Base-by-base conservation (phyloP, 2,888 invertebrate genomes). In the Chironomus riparius region DNA sequence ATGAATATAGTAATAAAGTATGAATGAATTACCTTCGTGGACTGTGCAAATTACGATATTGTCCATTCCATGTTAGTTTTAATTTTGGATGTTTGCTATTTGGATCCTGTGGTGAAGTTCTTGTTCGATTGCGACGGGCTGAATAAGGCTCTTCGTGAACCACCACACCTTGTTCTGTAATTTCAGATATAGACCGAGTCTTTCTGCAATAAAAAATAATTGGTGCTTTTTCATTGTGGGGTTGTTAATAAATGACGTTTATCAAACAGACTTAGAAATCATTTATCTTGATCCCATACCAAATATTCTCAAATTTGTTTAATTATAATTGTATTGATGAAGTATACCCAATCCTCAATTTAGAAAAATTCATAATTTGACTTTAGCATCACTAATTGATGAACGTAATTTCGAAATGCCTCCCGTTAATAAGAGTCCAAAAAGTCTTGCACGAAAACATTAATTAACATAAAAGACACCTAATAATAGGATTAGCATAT, bases 81-180 rank as follows among this genome's bases (percentile, higher is more conserved):
- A 76, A 28, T 68, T 50, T 68, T 18, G 76, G 69, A 50, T 76
- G 22, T 2, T 47, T 21, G 10, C 24, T 5, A 47, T 61, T n/a
- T 7, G 48, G 73, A 72, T 38, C 38, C 38, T 38, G 38, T 38
- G 38, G 38, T 2, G 38, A 38, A 10, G n/a, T 2, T 24, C 77
- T 77, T 2, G 80, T 79, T 73, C 78, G 78, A 75, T 81, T 80
- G 47, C 78, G 76, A 65, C 78, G 78, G 6, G 77, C 47, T 2
- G 81, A 81, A 77, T 83, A 83, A 18, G 83, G 82, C 77, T 82
- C 84, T 75, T 81, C 79, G 77, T 82, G 81, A 65, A 83, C 80
- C n/a, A 81, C 80, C 76, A 84, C 79, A 61, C 84, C 85, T 79
- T 82, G 82, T 6, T 78, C 62, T 12, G 81, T 81, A 18, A 80